phyloP scores from a whole-genome alignment of 1,140 invertebrate genomes.

The Melipona quadrifasciata region DNA sequence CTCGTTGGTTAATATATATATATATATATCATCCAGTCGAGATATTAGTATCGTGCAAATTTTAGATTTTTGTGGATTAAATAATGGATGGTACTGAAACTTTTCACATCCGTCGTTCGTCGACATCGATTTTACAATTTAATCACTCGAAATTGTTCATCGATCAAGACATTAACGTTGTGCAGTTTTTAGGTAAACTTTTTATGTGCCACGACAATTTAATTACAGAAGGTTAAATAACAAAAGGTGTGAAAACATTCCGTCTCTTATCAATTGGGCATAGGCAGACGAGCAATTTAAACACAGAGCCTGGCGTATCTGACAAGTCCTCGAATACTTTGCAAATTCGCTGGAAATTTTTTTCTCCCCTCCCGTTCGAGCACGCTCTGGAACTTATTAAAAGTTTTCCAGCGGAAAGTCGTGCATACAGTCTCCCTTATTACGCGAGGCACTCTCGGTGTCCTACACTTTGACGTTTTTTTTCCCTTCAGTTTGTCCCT shows the following conservation, averaged over 20 bases:
- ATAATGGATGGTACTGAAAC: too few species aligned
- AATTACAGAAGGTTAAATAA: background rate
- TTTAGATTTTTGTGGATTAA: background rate
- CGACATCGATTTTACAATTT: too few species aligned
- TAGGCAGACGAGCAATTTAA: background rate
- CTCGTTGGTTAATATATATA: background rate
- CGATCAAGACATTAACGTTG: too few species aligned
- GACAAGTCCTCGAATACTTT: background rate
- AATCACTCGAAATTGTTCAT: too few species aligned
- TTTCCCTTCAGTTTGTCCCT: background rate
- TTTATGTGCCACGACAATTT: background rate
- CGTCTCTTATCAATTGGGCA: background rate
- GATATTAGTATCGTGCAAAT: too few species aligned
- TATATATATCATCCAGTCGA: background rate
- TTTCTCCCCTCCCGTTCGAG: background rate
- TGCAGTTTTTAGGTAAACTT: too few species aligned
- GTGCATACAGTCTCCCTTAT: conserved; percentile 9
- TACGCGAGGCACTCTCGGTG: background rate
- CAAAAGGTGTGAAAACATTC: background rate
- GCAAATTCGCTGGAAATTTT: background rate
- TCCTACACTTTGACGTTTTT: conserved; percentile 11
- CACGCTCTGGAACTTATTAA: conserved; percentile 18
- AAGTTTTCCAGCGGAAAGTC: conserved; percentile 12
- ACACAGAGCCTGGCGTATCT: too few species aligned
- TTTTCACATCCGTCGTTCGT: too few species aligned